Evolutionary conservation across 2,888 invertebrate species (phyloP).

Genomic region (Megamerina dolium): DNA sequence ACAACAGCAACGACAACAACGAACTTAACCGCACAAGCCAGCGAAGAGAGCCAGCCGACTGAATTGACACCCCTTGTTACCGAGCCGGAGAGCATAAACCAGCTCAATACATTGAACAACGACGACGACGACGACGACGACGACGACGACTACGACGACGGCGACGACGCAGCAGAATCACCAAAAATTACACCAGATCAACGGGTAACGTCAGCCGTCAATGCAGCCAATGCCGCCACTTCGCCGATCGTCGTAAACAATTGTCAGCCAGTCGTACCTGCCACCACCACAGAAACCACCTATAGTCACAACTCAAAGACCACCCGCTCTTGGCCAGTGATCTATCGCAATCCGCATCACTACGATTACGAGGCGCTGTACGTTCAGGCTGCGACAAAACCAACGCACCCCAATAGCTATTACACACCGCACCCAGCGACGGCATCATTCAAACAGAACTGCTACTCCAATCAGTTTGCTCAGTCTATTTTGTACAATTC

Average conservation of each 20-base stretch:
- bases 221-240: slow-evolving; percentile 11
- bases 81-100: slow-evolving; percentile 6
- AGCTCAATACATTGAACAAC: not conserved
- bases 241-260: slow-evolving; percentile 4
- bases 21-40: slow-evolving; percentile 20
- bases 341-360: slow-evolving; percentile 47
- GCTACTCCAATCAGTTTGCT: slow-evolving; percentile 43
- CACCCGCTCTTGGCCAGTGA: slow-evolving; percentile 50
- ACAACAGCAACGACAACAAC: slow-evolving; percentile 17
- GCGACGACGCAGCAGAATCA: slow-evolving; percentile 6
- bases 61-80: slow-evolving; percentile 36
- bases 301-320: slow-evolving; percentile 48
- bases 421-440: slow-evolving; percentile 2
- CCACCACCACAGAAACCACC: slow-evolving; percentile 26
- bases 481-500: slow-evolving; percentile 43
- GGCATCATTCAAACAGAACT: slow-evolving; percentile 38
- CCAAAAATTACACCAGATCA: slow-evolving; percentile 8
- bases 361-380: slow-evolving; percentile 49
- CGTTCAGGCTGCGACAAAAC: slow-evolving; percentile 28
- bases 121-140: slow-evolving; percentile 13
- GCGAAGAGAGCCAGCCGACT: slow-evolving; percentile 29
- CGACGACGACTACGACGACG: no score
- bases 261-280: slow-evolving; percentile 16
- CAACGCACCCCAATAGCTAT: not conserved
- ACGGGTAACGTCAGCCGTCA: slow-evolving; percentile 8